Percentiles rank a stretch among this genome's conserved stretches.
phyloP scores from a whole-genome alignment of 2,888 invertebrate genomes.

The Drosophila mayaguana region DNA sequence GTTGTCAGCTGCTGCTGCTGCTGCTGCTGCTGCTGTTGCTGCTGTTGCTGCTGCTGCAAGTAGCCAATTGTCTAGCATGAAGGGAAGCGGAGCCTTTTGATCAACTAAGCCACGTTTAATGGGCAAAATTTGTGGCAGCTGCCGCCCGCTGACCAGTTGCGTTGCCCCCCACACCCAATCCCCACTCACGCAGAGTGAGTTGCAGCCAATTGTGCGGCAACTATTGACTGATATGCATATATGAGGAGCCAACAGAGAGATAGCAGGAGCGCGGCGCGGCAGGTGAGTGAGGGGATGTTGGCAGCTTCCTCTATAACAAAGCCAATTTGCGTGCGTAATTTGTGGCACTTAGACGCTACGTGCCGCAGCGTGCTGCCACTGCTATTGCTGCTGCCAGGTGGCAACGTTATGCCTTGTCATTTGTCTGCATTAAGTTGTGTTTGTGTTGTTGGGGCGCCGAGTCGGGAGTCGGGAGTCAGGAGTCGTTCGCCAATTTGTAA shows the following conservation, averaged over 20 bases:
- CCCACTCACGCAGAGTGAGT: neutral
- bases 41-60: conserved; percentile 16
- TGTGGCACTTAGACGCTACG: conserved; percentile 76
- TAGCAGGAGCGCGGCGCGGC: neutral
- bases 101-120: conserved; percentile 74
- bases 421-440: conserved; percentile 72
- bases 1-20: conserved; percentile 62
- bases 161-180: conserved; percentile 1
- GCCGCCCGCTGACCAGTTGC: conserved; percentile 50
- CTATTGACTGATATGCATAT: conserved; percentile 63
- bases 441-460: neutral
- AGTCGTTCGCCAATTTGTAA: conserved; percentile 65
- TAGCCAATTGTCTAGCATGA: conserved; percentile 26
- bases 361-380: conserved; percentile 49
- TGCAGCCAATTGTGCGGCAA: conserved; percentile 29
- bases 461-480: neutral
- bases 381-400: conserved; percentile 49
- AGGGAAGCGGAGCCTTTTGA: conserved; percentile 42
- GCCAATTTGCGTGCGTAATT: conserved; percentile 82
- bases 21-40: neutral
- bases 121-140: conserved; percentile 40
- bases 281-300: conserved; percentile 5
- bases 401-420: conserved; percentile 64
- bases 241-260: conserved; percentile 12
- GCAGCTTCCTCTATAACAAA: conserved; percentile 53